phyloP scores from a whole-genome alignment of 2,113 vertebrate species.

The Petromus typicus region DNA sequence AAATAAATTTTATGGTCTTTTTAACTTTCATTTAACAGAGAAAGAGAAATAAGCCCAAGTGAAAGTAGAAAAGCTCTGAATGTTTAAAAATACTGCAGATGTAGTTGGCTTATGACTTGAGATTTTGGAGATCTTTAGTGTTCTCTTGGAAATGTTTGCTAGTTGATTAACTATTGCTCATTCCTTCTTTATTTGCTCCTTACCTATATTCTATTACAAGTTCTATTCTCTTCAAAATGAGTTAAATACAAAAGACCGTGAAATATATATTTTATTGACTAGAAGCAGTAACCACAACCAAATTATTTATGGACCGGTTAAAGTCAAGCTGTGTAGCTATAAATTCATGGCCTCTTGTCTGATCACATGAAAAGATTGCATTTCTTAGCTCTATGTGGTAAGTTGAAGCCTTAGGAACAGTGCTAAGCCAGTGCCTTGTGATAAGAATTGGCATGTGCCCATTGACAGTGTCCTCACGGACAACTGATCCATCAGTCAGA shows the following conservation, averaged over 20 bases:
- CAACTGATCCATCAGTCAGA: neutral
- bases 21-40: conserved; percentile 67
- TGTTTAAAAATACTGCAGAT: neutral
- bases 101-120: neutral
- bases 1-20: conserved; percentile 61
- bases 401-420: too few relatives aligned
- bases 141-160: conserved; percentile 27
- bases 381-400: neutral
- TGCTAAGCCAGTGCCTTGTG: neutral
- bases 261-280: conserved; percentile 19
- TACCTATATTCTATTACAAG: neutral
- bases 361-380: rapidly evolving
- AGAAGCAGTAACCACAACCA: neutral
- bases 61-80: neutral
- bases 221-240: neutral
- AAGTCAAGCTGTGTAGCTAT: neutral
- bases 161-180: conserved; percentile 27
- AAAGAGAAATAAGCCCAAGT: conserved; percentile 30
- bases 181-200: conserved; percentile 42
- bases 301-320: neutral
- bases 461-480: neutral
- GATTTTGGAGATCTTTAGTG: neutral
- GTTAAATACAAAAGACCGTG: neutral
- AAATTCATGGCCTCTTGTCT: neutral
- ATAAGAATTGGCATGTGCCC: neutral